Conservation (phyloP, 2,888 invertebrate species). For the Osmoderma eremita region DNA sequence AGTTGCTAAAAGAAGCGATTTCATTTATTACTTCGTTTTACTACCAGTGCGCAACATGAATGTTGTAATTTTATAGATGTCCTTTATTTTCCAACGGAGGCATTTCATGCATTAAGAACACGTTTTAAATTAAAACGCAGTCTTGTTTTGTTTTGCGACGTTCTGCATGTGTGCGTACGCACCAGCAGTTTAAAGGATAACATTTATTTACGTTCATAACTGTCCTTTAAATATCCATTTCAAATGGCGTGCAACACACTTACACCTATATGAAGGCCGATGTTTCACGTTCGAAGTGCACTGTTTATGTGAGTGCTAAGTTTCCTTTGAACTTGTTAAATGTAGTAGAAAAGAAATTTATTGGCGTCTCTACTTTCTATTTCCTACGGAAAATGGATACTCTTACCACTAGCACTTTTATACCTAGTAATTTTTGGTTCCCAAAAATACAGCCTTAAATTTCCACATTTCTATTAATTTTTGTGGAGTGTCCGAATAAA, state of each 20-base stretch:
- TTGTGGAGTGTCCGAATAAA: no score
- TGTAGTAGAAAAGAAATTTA: slow-evolving; percentile 42
- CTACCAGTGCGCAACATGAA: no score
- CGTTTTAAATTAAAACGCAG: slow-evolving; percentile 26
- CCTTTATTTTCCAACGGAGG: slow-evolving; percentile 16
- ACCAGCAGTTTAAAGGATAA: slow-evolving; percentile 5
- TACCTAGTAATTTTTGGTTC: no score
- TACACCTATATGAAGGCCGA: slow-evolving; percentile 8
- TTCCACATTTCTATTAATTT: no score
- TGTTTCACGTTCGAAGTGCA: slow-evolving; percentile 14
- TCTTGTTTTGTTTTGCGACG: slow-evolving; percentile 20
- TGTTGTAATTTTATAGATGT: slow-evolving; percentile 4
- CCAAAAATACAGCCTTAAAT: no score
- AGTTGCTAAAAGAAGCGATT: no score
- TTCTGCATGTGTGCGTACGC: neutral
- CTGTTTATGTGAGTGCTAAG: slow-evolving; percentile 29
- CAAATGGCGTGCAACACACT: slow-evolving; percentile 13
- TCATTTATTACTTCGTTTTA: no score
- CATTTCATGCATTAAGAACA: slow-evolving; percentile 23
- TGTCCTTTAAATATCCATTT: slow-evolving; percentile 30
- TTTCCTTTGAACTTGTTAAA: slow-evolving; percentile 42
- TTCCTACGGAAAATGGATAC: slow-evolving; percentile 21
- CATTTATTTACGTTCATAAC: slow-evolving; percentile 12
- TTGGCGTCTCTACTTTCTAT: slow-evolving; percentile 15
- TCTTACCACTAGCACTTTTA: neutral